phyloP scores from a whole-genome alignment of 1,140 invertebrate species.

The Homalodisca vitripennis region DNA sequence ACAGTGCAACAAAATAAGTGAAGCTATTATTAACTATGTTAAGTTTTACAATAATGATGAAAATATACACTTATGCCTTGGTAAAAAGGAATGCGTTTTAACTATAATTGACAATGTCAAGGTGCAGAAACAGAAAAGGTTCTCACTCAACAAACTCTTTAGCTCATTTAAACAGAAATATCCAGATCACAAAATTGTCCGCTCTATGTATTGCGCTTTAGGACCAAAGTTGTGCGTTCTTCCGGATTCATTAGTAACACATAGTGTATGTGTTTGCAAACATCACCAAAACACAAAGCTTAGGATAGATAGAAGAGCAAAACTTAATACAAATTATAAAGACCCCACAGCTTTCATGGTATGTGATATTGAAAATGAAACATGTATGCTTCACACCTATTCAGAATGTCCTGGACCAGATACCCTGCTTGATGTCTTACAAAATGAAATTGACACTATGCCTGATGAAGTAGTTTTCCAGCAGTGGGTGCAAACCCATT shows the following conservation, averaged over 20 bases:
- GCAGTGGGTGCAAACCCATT: conserved; percentile 30
- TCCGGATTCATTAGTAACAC: conserved; percentile 33
- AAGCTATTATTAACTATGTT: too few relatives aligned
- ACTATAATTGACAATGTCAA: conserved; percentile 26
- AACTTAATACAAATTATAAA: conserved; percentile 25
- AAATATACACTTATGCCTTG: conserved; percentile 33
- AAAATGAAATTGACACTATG: conserved; percentile 22
- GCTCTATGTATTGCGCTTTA: conserved; percentile 30
- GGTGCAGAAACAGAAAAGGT: conserved; percentile 31
- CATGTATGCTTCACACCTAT: conserved; percentile 23
- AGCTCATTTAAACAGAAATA: conserved; percentile 33
- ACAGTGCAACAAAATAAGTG: too few relatives aligned
- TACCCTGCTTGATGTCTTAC: not conserved
- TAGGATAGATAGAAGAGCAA: conserved; percentile 21
- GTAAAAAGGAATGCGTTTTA: conserved; percentile 33
- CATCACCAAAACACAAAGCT: conserved; percentile 34
- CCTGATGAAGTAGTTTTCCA: conserved; percentile 29
- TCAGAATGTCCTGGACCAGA: conserved; percentile 21
- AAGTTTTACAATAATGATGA: conserved; percentile 36
- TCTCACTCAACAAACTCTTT: conserved; percentile 31
- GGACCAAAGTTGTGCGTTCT: conserved; percentile 35
- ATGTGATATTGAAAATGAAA: conserved; percentile 16
- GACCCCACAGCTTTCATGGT: conserved; percentile 12
- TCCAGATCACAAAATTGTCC: conserved; percentile 30
- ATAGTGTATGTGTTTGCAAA: conserved; percentile 37